phyloP scores from a whole-genome alignment of 2,888 invertebrate species.

The Biston betularia region DNA sequence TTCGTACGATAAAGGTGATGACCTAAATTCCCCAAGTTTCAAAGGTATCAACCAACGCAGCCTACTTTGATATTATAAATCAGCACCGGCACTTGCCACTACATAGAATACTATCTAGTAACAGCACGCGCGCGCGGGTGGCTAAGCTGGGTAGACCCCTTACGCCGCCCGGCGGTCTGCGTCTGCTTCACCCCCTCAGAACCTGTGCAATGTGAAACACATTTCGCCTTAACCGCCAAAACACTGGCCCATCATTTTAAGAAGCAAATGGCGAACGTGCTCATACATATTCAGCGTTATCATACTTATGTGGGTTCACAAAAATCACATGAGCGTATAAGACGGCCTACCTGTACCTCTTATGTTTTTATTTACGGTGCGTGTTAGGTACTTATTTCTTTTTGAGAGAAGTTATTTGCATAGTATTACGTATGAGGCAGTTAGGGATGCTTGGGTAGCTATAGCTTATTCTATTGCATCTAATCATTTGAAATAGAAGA shows the following conservation, averaged over 20 bases:
- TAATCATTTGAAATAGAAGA: too few relatives aligned
- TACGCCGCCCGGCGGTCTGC: too few relatives aligned
- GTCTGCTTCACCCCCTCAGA: too few relatives aligned
- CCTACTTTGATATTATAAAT: too few relatives aligned
- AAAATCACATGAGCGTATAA: conserved; percentile 42
- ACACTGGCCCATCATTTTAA: conserved; percentile 49
- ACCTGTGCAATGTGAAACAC: too few relatives aligned
- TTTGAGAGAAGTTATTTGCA: conserved; percentile 25
- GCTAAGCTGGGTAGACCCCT: too few relatives aligned
- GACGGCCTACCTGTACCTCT: conserved; percentile 39
- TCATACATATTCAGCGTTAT: conserved; percentile 68
- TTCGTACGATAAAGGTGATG: too few relatives aligned
- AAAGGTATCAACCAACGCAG: too few relatives aligned
- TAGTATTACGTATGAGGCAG: background rate
- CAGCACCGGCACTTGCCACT: too few relatives aligned
- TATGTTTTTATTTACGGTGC: conserved; percentile 46
- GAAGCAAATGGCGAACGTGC: conserved; percentile 62
- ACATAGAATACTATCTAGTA: too few relatives aligned
- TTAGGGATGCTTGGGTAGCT: background rate
- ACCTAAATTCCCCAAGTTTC: too few relatives aligned
- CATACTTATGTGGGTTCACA: conserved; percentile 43
- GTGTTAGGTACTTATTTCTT: conserved; percentile 18
- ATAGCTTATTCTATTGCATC: background rate
- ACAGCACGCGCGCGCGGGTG: too few relatives aligned
- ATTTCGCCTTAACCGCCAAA: conserved; percentile 31